Base-by-base conservation (phyloP, 2,888 invertebrate species). In the Cordylochernes scorpioides region DNA sequence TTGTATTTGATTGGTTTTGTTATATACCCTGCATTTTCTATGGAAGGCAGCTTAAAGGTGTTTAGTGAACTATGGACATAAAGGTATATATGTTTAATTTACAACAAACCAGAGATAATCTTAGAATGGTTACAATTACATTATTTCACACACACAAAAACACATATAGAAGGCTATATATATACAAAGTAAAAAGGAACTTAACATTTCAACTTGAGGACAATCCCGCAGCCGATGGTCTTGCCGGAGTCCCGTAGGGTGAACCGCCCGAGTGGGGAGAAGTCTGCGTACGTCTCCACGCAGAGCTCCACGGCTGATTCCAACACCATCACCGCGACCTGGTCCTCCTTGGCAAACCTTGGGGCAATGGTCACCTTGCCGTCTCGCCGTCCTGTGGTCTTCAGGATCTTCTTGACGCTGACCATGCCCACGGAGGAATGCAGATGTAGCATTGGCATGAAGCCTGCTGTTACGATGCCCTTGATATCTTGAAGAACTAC, bases 241-340 rank as follows among this genome's bases (percentile, higher is more conserved):
- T 74, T 77, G 56, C 88, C 88, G 68, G 94, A 91, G 61, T 94
- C 91, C 65, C 94, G 66, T 53, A 97, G 68, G 44, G 91, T 97
- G 62, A 97, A 97, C 55, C 97, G 68, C 50, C 97, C 97, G 82
- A 97, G 84, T 60, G 94, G 94, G 47, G 88, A 84, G 60, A 91
- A 91, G 49, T 75, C 68, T 65, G 88, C 88, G 61, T 94, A 99
- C 48, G 77, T 73, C 65, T 97, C 97, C 64, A 99, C 65, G 60
- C 97, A 99, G 54, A 97, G 86, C 49, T 84, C 69, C 48, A 88
- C 91, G 30, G 78, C 73, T 51, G 91, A 82, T 59, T 97, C 88
- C 63, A 97, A 74, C 66, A 97, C 71, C 73, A 94, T 88, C 52
- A 97, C 91, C 48, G 88, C 91, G 50, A 88, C 78, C 64, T 97